Evolutionary conservation across 2,888 invertebrate species (phyloP).

Genomic region (Stramonita haemastoma): DNA sequence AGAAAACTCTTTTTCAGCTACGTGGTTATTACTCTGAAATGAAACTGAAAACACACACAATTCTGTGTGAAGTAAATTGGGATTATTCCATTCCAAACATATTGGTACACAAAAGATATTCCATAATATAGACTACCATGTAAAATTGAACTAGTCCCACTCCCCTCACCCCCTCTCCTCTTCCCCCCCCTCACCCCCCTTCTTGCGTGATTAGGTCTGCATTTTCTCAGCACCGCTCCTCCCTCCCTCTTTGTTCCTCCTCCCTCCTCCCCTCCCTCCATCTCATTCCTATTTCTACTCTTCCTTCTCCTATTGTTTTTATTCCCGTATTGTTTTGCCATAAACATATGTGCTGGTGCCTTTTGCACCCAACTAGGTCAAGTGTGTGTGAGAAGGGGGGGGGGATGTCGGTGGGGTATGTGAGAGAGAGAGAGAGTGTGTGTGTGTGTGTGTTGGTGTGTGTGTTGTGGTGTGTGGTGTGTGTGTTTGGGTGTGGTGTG

Average conservation of each 20-base stretch:
- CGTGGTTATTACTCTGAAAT: too few species aligned
- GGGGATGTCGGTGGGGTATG: background rate
- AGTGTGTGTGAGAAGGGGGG: background rate
- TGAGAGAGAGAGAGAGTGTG: background rate
- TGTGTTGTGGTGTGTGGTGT: too few species aligned
- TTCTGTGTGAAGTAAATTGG: too few species aligned
- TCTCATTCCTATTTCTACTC: background rate
- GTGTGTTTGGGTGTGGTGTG: too few species aligned
- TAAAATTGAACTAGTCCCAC: background rate
- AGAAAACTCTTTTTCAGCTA: too few species aligned
- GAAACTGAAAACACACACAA: too few species aligned
- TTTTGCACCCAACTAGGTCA: too few species aligned
- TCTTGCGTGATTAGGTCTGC: background rate
- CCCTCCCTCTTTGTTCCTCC: background rate
- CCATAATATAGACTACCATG: background rate
- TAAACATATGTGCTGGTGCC: background rate
- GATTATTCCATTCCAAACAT: too few species aligned
- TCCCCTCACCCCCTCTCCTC: background rate
- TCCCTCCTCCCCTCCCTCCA: background rate
- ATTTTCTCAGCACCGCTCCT: background rate
- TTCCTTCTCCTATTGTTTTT: background rate
- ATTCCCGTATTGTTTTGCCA: background rate
- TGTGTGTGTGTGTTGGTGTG: too few species aligned
- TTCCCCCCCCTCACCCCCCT: background rate
- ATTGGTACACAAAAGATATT: too few species aligned